These are phyloP conservation scores for Hypolimnas misippus DNA, from an alignment of 2,888 invertebrate genomes.

Conservation along the genomic window DNA sequence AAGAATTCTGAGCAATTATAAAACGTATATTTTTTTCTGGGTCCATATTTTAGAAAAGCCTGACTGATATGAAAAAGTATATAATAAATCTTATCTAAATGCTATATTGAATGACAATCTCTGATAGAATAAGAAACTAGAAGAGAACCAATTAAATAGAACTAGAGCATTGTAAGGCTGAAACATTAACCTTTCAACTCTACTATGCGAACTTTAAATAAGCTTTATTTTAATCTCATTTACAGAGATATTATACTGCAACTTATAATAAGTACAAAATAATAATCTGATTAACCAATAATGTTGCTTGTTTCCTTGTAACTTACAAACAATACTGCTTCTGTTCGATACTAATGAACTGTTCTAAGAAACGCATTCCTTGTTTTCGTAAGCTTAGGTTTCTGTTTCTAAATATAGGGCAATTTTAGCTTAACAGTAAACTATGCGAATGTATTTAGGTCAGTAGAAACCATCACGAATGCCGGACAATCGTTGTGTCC, in stretches of 20 bases:
- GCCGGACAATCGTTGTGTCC: slow-evolving; percentile 62
- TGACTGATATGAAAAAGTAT: too few species aligned
- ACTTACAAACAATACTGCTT: background rate
- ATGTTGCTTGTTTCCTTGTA: slow-evolving; percentile 6
- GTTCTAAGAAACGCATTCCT: slow-evolving; percentile 48
- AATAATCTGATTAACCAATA: background rate
- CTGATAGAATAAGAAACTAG: background rate
- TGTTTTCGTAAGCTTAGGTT: slow-evolving; percentile 63
- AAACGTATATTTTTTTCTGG: too few species aligned
- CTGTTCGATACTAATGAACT: slow-evolving; percentile 7
- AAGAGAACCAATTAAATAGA: background rate
- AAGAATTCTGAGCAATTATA: too few species aligned
- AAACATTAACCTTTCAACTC: slow-evolving; percentile 14
- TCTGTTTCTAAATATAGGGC: slow-evolving; percentile 73
- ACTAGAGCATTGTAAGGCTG: background rate
- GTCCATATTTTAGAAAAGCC: too few species aligned
- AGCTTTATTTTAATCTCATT: slow-evolving; percentile 21
- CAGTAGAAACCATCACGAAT: slow-evolving; percentile 64
- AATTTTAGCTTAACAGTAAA: slow-evolving; percentile 58
- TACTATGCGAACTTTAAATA: slow-evolving; percentile 3
- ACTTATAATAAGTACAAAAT: background rate
- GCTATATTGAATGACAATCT: background rate
- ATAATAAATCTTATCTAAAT: too few species aligned
- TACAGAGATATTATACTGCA: background rate
- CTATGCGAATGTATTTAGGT: slow-evolving; percentile 74